Conservation (phyloP, 2,797 vertebrate species). For the Pterois miles region DNA sequence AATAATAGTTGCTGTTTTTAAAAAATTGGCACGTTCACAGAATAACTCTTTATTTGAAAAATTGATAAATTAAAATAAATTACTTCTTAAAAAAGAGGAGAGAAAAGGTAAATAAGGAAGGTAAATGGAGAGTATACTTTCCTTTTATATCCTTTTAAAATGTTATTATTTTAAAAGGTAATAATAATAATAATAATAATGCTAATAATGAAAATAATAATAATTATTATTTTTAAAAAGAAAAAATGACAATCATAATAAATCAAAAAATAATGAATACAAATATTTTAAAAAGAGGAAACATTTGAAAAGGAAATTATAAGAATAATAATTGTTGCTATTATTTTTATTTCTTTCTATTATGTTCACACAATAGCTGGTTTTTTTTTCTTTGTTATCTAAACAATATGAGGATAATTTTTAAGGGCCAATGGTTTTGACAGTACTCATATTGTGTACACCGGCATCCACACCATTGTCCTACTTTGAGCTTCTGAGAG, state of each 20-base stretch:
- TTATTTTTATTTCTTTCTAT: too few species aligned
- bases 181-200: too few species aligned
- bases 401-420: background rate
- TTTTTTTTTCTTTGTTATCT: background rate
- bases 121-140: too few species aligned
- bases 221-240: background rate
- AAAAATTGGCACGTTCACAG: too few species aligned
- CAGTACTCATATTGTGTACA: background rate
- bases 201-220: too few species aligned
- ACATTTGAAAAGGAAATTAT: background rate
- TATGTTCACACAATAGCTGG: background rate
- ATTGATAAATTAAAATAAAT: too few species aligned
- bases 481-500: background rate
- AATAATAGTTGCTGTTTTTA: too few species aligned
- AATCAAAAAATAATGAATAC: background rate
- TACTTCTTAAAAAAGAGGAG: too few species aligned
- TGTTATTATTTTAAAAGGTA: too few species aligned
- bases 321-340: background rate
- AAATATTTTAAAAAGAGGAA: background rate
- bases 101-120: too few species aligned
- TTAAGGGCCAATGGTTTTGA: background rate
- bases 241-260: background rate
- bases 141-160: too few species aligned
- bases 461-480: background rate
- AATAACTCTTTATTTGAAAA: too few species aligned